Evolutionary conservation across 2,113 vertebrate species (phyloP).

Genomic region (Barbus barbus): DNA sequence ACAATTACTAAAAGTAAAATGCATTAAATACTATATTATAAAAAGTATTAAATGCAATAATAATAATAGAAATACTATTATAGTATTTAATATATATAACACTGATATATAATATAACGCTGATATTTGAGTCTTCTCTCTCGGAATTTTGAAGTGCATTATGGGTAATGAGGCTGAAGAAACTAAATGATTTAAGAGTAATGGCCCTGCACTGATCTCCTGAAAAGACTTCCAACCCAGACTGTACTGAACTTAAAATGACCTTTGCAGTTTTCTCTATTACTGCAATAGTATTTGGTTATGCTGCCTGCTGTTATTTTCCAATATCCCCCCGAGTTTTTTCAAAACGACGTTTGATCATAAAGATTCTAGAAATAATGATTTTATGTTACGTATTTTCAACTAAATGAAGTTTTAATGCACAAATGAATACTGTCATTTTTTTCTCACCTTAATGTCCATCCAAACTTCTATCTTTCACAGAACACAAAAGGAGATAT

Average conservation of each 20-base stretch:
- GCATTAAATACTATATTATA: too few species aligned
- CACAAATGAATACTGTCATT: not conserved
- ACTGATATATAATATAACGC: too few species aligned
- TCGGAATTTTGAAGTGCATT: not conserved
- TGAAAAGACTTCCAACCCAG: not conserved
- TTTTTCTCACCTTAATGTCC: not conserved
- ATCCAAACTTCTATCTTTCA: not conserved
- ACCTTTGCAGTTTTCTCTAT: not conserved
- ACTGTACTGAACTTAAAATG: constrained; percentile 9
- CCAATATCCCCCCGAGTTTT: too few species aligned
- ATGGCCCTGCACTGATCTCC: constrained; percentile 8
- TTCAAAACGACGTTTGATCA: not conserved
- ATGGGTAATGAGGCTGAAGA: constrained; percentile 7
- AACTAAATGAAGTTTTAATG: not conserved
- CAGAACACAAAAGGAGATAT: not conserved
- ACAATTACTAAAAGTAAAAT: too few species aligned
- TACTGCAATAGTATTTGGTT: not conserved
- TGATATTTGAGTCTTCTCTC: not conserved
- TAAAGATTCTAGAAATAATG: not conserved
- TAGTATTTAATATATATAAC: too few species aligned
- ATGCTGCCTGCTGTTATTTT: not conserved
- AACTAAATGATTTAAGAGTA: constrained; percentile 36
- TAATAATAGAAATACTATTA: too few species aligned
- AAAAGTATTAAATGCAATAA: too few species aligned
- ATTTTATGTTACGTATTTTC: not conserved